Base-by-base conservation (phyloP, 2,797 vertebrate species). In the Enteromius mattozi region DNA sequence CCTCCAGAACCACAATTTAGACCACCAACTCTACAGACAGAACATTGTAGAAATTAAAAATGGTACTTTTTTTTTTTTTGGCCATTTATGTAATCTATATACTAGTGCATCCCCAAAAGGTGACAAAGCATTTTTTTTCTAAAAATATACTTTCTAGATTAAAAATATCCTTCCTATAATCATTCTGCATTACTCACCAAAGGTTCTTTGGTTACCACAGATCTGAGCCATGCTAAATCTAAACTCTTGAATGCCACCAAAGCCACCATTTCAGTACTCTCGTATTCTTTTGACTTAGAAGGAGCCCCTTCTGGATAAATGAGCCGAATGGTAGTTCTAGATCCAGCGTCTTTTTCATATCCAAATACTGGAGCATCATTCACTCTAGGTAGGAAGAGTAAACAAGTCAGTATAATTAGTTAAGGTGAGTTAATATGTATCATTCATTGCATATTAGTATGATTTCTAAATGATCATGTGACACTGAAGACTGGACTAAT, bases 1-100 rank as follows among this genome's bases (percentile, higher is more conserved):
- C 84, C 90, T 94, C 95, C 96, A 96, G 92, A 96, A 96, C 96
- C 96, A 96, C 81, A 95, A 78, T 91, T 95, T 96, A 72, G 95
- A 94, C 95, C 94, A 96, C 90, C 95, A 95, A 85, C 91, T 93
- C 95, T 96, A 37, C 51, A 80, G 7, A 68, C 9, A 17, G 14
- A 63, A 65, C 1, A 33, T 17, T 65, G 30, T 33, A 16, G 61
- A 65, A 65, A 63, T 30, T 7, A 40, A 14, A 37, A 54, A 30
- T 19, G 1, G 1, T 19, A 1, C 27, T 2, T 35, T 47, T 49
- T 81, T 9, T 2, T 17, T 72, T 30, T 24, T 59, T 9, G 14
- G 14, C 4, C 14, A 78, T 45, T 16, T 78, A 3, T 77, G 33
- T 76, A 61, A 59, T 59, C 56, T 51, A 7, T 19, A 19, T 51